These are phyloP conservation scores for Melanostoma scalare DNA, from an alignment of 2,888 invertebrate genomes.

Conservation along the genomic window DNA sequence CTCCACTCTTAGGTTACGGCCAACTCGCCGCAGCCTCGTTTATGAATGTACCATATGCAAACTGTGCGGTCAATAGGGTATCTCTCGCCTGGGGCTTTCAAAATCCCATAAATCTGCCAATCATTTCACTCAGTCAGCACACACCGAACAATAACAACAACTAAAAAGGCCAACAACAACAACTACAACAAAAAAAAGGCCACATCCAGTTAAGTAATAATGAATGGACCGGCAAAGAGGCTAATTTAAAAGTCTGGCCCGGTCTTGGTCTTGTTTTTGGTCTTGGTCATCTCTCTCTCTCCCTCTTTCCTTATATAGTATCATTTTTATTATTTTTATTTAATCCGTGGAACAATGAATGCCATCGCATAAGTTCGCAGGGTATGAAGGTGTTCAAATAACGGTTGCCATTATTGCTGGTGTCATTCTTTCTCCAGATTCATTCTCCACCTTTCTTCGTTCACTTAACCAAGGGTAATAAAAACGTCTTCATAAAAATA, in stretches of 20 bases:
- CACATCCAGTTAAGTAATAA: constrained; percentile 62
- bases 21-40: constrained; percentile 38
- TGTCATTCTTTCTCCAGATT: constrained; percentile 58
- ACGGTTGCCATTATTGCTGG: constrained; percentile 51
- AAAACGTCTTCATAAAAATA: constrained; percentile 72
- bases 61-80: constrained; percentile 66
- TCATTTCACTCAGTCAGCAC: constrained; percentile 53
- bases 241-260: constrained; percentile 54
- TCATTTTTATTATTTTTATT: constrained; percentile 11
- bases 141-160: constrained; percentile 19
- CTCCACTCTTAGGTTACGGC: constrained; percentile 61
- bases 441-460: constrained; percentile 63
- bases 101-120: constrained; percentile 68
- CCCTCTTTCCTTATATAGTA: constrained; percentile 15
- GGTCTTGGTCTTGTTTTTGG: constrained; percentile 1
- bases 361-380: constrained; percentile 10
- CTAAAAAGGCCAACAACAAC: background rate
- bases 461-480: constrained; percentile 55
- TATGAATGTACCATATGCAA: constrained; percentile 50
- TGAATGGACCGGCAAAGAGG: constrained; percentile 60
- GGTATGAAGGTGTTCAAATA: constrained; percentile 58
- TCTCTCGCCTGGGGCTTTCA: constrained; percentile 56
- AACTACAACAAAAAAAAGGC: constrained; percentile 6
- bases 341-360: constrained; percentile 39
- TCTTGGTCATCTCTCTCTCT: constrained; percentile 11